Evolutionary conservation across 2,113 vertebrate species (phyloP), one percentile per base, ranked within the genome.

Genomic region (Pseudorectes ferrugineus): DNA sequence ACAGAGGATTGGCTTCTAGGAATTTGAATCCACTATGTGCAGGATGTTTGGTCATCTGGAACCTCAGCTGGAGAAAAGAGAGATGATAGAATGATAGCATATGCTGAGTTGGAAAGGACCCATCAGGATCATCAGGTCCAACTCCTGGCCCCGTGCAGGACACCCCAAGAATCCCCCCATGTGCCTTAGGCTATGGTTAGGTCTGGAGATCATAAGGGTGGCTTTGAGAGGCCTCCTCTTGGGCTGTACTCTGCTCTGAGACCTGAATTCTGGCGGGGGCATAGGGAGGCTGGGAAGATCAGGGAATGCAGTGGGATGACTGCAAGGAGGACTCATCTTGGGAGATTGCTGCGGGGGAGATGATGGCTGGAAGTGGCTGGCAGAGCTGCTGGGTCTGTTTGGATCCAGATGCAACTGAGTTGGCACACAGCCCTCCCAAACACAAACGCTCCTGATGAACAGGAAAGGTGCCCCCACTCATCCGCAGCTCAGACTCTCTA

Each of bases 381-480:
- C 58, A 88, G 72, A 73, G 59, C 83, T 88, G 82, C 63, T 77
- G 74, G 31, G 24, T 76, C 49, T 36, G 62, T 68, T 94, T 66
- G 78, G n/a, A 92, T 96, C 62, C 82, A 88, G 93, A 78, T 89
- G 90, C 13, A 22, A 57, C 1, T 21, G 83, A 75, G 65, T 42
- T 96, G 94, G 86, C 81, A 76, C 4, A 6, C 48, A 61, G 88
- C 93, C 14, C 8, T 78, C 75, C 42, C 73, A 51, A 72, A 81
- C 77, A 63, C 78, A 94, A 92, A 89, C 1, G 31, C 80, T 75
- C 54, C 68, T 89, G 86, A 95, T 77, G 83, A 93, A 40, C 29
- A 68, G 88, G 70, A 92, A 84, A 95, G 91, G 58, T 75, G 87
- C 75, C 71, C 76, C 73, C 63, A 55, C 79, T 94, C 79, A 58